Base-by-base conservation (phyloP, 2,797 vertebrate species). In the Pogonophryne albipinna region DNA sequence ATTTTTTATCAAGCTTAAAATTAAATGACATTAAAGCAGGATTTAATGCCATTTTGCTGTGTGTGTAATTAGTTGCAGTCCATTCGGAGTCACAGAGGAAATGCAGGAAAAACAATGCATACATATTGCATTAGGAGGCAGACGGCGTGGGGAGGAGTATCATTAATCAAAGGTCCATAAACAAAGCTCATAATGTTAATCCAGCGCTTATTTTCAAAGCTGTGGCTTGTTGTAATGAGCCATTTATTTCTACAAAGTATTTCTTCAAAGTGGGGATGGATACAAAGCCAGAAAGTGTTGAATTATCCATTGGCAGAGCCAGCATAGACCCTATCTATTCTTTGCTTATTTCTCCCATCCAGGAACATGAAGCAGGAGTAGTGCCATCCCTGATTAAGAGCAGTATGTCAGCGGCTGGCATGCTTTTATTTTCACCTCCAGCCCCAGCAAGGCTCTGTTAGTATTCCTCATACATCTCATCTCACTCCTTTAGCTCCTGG, bases 131-230 rank as follows among this genome's bases (percentile, higher is more conserved):
- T 93, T 86, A 90, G 86, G 75, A 79, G 86, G 78, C 88, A 87
- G 85, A 75, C 73, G 81, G 81, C 78, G 8, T 7, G 51, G 73
- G 82, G 80, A 89, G 84, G 84, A 80, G 82, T 74, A 23, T 79
- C 88, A 85, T 93, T 89, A 88, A 92, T 94, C 91, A 93, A 88
- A 90, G 77, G 88, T 87, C 85, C 80, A 86, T 86, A 87, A 91
- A 87, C 84, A 82, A 38, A 6, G 69, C 80, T 87, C 84, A 58
- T 80, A 66, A 81, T 84, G 66, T 73, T 83, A 82, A 86, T 85
- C 80, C 78, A 72, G 76, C 8, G 65, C 60, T 82, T 64, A 73
- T 84, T 85, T 88, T 87, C 79, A 79, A 85, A 88, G 75, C 63
- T 41, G 46, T 27, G 62, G 80, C 74, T 76, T 53, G 70, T 79